Evolutionary conservation across 35 echinoderm and acorn worm genomes (phyloP).

Genomic region (Stichopus chloronotus): DNA sequence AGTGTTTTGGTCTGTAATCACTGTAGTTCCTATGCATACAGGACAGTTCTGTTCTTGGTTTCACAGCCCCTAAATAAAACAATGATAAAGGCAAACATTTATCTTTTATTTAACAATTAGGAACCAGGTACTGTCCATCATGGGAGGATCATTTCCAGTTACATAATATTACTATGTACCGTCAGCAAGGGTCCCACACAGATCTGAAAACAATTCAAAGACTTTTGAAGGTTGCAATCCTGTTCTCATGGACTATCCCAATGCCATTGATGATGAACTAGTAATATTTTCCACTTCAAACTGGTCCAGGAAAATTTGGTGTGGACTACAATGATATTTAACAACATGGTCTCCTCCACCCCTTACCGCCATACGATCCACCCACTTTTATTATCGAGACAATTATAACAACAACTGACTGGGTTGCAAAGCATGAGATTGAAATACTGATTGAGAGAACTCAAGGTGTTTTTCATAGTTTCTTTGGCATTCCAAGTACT

Average conservation of each 20-base stretch:
- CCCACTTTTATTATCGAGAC: neutral
- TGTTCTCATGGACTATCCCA: neutral
- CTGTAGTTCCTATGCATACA: neutral
- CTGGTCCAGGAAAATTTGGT: neutral
- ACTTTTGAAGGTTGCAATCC: slow-evolving; percentile 3
- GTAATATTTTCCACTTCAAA: slow-evolving; percentile 22
- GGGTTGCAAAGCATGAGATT: neutral
- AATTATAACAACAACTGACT: slow-evolving; percentile 22
- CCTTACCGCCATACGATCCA: neutral
- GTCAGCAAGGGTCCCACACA: slow-evolving; percentile 10
- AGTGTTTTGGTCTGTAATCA: neutral
- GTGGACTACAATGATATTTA: neutral
- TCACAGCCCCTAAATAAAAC: neutral
- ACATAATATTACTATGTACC: slow-evolving; percentile 29
- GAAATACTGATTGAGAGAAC: neutral
- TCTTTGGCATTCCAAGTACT: neutral
- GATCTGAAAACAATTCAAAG: slow-evolving; percentile 6
- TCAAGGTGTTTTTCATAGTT: neutral
- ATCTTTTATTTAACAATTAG: neutral
- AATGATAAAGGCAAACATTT: neutral
- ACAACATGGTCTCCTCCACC: slow-evolving; percentile 7
- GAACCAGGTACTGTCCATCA: slow-evolving; percentile 14
- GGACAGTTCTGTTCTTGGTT: neutral
- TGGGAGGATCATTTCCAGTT: slow-evolving; percentile 18
- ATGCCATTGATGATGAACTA: neutral